phyloP scores from a whole-genome alignment of 92 coral and sea anemone genomes.

The Epizoanthus fatuus region DNA sequence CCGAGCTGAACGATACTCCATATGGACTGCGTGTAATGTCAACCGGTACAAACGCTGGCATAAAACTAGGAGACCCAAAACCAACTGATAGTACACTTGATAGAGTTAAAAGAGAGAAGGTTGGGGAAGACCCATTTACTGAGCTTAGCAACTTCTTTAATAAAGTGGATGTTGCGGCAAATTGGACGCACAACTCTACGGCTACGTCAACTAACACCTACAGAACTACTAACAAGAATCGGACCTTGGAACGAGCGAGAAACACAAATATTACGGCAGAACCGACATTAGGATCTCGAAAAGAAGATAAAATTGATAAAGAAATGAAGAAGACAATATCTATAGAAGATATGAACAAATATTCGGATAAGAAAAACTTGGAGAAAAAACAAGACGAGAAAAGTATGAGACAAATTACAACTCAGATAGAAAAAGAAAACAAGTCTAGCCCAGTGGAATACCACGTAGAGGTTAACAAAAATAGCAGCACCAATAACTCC shows the following conservation, averaged over 20 bases:
- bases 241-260: neutral
- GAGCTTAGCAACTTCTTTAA: slow-evolving; percentile 35
- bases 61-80: neutral
- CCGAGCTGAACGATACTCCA: slow-evolving; percentile 81
- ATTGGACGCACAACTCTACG: neutral
- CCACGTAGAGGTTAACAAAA: neutral
- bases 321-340: neutral
- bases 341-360: neutral
- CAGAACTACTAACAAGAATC: neutral
- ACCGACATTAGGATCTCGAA: neutral
- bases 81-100: neutral
- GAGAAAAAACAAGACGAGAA: slow-evolving; percentile 2
- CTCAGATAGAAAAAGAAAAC: neutral
- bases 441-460: neutral
- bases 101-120: neutral
- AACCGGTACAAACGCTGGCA: slow-evolving; percentile 24
- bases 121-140: slow-evolving; percentile 26
- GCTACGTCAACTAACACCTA: neutral
- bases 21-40: slow-evolving; percentile 83
- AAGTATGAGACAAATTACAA: neutral
- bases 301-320: neutral
- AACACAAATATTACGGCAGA: neutral
- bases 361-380: slow-evolving; percentile 15
- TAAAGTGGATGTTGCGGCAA: neutral
- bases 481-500: neutral